Conservation (phyloP, 2,888 invertebrate species). For the Terebella lapidaria region DNA sequence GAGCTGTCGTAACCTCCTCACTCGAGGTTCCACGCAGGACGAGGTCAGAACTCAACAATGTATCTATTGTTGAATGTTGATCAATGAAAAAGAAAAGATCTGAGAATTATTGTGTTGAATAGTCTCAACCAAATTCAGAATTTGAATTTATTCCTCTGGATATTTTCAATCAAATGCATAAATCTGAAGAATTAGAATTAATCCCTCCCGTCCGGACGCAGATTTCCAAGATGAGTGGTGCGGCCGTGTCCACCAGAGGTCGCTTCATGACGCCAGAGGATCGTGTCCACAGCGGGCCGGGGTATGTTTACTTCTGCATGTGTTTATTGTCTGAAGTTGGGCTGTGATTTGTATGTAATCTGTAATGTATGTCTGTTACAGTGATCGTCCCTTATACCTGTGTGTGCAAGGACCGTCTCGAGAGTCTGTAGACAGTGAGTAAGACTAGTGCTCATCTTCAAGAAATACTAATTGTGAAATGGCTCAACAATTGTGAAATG, state of each 20-base stretch:
- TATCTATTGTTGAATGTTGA: background rate
- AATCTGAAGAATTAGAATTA: too few species aligned
- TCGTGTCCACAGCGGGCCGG: conserved; percentile 50
- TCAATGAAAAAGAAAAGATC: background rate
- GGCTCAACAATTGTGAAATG: too few species aligned
- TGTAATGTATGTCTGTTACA: conserved; percentile 20
- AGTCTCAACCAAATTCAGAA: too few species aligned
- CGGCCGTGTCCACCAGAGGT: conserved; percentile 61
- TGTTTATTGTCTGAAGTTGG: too few species aligned
- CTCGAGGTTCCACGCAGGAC: conserved; percentile 61
- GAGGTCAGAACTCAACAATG: conserved; percentile 52
- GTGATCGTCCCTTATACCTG: conserved; percentile 59
- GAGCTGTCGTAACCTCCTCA: conserved; percentile 60
- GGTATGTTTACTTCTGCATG: too few species aligned
- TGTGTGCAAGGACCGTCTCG: conserved; percentile 59
- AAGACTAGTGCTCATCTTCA: too few species aligned
- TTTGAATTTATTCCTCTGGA: too few species aligned
- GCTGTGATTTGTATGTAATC: conserved; percentile 33
- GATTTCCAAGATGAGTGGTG: conserved; percentile 56
- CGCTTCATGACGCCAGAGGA: conserved; percentile 60
- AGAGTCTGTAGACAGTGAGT: conserved; percentile 56
- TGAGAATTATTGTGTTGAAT: too few species aligned
- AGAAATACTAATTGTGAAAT: too few species aligned
- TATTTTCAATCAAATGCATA: too few species aligned
- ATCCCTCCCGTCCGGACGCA: too few species aligned